A percentile compares a stretch with the other conserved stretches of the same genome.
phyloP scores from a whole-genome alignment of 1,140 invertebrate species.

The Oedothorax gibbosus region DNA sequence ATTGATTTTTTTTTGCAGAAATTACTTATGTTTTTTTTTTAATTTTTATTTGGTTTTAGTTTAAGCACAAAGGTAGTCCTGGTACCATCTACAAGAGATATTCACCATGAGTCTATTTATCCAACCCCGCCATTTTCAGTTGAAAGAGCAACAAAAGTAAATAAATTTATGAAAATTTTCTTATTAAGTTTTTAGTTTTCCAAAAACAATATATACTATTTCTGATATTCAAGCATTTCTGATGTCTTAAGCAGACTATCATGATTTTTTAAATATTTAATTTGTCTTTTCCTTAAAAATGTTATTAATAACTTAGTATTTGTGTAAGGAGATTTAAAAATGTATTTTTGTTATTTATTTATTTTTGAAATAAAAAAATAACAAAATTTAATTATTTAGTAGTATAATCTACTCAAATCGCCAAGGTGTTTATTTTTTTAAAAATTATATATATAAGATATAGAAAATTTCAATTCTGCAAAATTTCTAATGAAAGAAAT shows the following conservation, averaged over 20 bases:
- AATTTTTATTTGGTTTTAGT: conserved; percentile 70
- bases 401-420: too few relatives aligned
- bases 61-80: conserved; percentile 78
- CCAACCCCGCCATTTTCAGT: conserved; percentile 78
- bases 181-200: not conserved
- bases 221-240: not conserved
- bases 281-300: not conserved
- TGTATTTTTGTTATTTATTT: conserved; percentile 6
- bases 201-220: conserved; percentile 4
- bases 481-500: too few relatives aligned
- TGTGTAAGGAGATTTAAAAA: not conserved
- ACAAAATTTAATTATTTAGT: not conserved
- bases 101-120: conserved; percentile 81
- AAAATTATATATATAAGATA: too few relatives aligned
- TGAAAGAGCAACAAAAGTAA: conserved; percentile 42
- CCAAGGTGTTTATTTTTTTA: too few relatives aligned
- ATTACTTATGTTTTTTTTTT: not conserved
- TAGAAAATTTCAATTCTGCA: too few relatives aligned
- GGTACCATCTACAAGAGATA: conserved; percentile 81
- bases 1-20: not conserved
- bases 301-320: not conserved
- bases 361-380: not conserved
- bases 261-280: too few relatives aligned
- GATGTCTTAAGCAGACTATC: not conserved
- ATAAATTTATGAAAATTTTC: conserved; percentile 15